Evolutionary conservation across 2,888 invertebrate genomes (phyloP), one percentile per base, ranked within the genome.

Genomic region (Dryobotodes eremita): DNA sequence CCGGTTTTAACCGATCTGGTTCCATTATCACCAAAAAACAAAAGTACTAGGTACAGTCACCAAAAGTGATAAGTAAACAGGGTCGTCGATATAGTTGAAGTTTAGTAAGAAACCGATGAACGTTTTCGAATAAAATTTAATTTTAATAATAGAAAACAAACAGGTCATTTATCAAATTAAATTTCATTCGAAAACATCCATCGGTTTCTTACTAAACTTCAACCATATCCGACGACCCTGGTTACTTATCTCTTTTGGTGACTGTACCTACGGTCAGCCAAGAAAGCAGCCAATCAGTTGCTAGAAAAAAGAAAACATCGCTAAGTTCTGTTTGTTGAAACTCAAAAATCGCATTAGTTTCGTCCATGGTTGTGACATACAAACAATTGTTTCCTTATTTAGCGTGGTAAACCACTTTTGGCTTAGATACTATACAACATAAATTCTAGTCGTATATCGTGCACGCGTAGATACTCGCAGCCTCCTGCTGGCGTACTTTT

Each of bases 401-500:
- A 46, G 31, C 6, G 48, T 46, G 0, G 10, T 55, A 10, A 0
- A 55, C 26, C 5, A 42, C 11, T 55, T 69, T 31, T 69, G 42
- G 46, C n/a, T 26, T 20, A 57, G 7, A 5, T 42, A 42, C 42
- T 48, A 15, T 42, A 62, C 3, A 55, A 71, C 48, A 80, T 26
- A 69, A 73, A 72, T 53, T 23, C 62, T 64, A 57, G 48, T 64
- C 23, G 7, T 20, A 50, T 70, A 70, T 74, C 85, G 78, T 82
- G 82, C 77, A 77, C 75, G 71, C 70, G 78, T 82, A 82, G 8
- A 5, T 36, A 42, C 86, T 74, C 83, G 82, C 81, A 69, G 76
- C 75, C 80, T 89, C 88, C 64, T 62, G 31, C 23, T 26, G 20
- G 46, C 88, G 96, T 96, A 96, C 89, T 96, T 96, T 96, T 96